Evolutionary conservation across 2,888 invertebrate species (phyloP).

Genomic region (Colletes collaris): DNA sequence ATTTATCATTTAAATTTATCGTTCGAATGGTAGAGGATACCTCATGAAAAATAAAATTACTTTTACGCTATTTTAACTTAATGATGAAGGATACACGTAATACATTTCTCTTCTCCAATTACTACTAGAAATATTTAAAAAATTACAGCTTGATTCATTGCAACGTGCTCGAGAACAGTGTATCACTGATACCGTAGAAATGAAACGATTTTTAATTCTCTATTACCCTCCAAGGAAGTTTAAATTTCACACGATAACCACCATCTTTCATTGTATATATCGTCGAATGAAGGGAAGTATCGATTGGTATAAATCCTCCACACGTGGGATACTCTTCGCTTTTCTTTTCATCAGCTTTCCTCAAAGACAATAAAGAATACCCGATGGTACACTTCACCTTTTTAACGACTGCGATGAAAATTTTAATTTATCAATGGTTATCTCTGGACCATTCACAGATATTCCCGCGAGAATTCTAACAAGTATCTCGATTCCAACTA

Average conservation of each 20-base stretch:
- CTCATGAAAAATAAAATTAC: too few species aligned
- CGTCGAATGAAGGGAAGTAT: conserved; percentile 2
- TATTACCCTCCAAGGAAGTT: conserved; percentile 1
- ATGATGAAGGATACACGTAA: too few species aligned
- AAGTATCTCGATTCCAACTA: not conserved
- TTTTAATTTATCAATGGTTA: conserved; percentile 15
- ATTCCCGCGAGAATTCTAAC: not conserved
- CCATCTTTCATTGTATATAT: conserved; percentile 13
- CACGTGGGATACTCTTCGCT: conserved; percentile 5
- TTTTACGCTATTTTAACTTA: too few species aligned
- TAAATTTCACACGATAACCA: conserved; percentile 18
- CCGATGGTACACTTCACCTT: not conserved
- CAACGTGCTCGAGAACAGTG: not conserved
- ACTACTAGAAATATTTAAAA: too few species aligned
- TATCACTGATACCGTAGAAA: conserved; percentile 13
- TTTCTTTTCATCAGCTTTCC: not conserved
- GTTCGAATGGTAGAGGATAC: too few species aligned
- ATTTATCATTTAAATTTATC: not conserved
- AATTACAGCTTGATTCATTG: too few species aligned
- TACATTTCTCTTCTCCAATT: too few species aligned
- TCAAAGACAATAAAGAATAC: conserved; percentile 7
- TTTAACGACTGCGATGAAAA: not conserved
- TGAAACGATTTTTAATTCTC: conserved; percentile 23
- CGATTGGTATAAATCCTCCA: conserved; percentile 26
- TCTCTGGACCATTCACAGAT: not conserved